Conservation (phyloP, 2,113 vertebrate species). For the Bos javanicus region DNA sequence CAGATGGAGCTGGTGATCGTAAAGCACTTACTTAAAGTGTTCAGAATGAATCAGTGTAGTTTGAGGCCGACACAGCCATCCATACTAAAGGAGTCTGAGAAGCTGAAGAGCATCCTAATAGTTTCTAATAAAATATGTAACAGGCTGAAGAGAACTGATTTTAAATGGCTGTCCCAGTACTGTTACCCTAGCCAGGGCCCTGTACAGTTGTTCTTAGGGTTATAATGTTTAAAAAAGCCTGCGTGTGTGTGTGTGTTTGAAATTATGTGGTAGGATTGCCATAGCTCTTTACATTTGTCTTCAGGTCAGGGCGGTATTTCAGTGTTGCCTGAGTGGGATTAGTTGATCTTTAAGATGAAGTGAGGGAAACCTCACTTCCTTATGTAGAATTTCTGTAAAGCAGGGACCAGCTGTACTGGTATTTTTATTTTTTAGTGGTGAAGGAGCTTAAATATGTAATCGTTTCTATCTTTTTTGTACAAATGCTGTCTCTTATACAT, state of each 20-base stretch:
- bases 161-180: background rate
- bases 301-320: background rate
- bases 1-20: constrained; percentile 44
- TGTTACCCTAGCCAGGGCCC: background rate
- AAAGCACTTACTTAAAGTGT: background rate
- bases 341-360: background rate
- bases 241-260: background rate
- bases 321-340: background rate
- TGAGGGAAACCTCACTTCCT: background rate
- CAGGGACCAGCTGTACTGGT: background rate
- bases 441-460: background rate
- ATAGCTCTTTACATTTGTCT: background rate
- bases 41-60: constrained; percentile 10
- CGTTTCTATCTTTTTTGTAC: background rate
- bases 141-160: background rate
- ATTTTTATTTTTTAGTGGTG: background rate
- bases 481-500: background rate
- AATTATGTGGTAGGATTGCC: background rate
- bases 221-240: background rate
- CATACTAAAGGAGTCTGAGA: background rate
- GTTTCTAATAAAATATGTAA: background rate
- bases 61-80: background rate
- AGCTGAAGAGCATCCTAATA: background rate
- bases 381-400: background rate
- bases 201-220: background rate